These are phyloP conservation scores for Oryctes rhinoceros DNA, from an alignment of 1,140 invertebrate species.

Conservation along the genomic window DNA sequence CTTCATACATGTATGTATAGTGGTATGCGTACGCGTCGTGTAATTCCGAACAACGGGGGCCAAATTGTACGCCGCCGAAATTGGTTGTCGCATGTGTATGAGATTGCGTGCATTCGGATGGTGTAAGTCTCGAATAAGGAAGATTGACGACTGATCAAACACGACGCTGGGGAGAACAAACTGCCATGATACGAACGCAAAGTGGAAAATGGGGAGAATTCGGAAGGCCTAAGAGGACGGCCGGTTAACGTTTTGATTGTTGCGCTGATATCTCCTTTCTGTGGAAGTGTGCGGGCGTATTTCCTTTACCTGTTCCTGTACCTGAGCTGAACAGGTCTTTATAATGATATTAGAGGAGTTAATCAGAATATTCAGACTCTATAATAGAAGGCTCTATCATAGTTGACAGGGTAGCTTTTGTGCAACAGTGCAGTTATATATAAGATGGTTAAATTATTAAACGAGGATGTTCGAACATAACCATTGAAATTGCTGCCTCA, in stretches of 20 bases:
- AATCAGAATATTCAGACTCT: no score
- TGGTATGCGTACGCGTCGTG: not conserved
- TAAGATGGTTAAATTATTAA: no score
- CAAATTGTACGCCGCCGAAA: slow-evolving; percentile 25
- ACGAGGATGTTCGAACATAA: no score
- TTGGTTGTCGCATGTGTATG: slow-evolving; percentile 36
- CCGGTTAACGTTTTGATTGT: slow-evolving; percentile 21
- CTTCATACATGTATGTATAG: slow-evolving; percentile 4
- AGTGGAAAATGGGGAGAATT: slow-evolving; percentile 7
- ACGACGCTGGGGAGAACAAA: slow-evolving; percentile 17
- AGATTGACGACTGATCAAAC: slow-evolving; percentile 35
- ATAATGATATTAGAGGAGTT: no score
- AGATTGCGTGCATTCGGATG: slow-evolving; percentile 31
- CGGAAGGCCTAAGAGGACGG: not conserved
- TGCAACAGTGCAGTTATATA: no score
- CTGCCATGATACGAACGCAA: slow-evolving; percentile 17
- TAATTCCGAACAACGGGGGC: not conserved
- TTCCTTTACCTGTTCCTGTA: not conserved
- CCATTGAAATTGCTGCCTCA: no score
- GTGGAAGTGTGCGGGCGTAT: not conserved
- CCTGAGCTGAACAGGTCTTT: no score
- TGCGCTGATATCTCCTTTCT: not conserved
- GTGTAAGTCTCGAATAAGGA: slow-evolving; percentile 22
- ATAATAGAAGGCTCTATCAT: no score
- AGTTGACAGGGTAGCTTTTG: no score